Evolutionary conservation across 35 echinoderm and acorn worm species (phyloP).

Genomic region (Apostichopus parvimensis): DNA sequence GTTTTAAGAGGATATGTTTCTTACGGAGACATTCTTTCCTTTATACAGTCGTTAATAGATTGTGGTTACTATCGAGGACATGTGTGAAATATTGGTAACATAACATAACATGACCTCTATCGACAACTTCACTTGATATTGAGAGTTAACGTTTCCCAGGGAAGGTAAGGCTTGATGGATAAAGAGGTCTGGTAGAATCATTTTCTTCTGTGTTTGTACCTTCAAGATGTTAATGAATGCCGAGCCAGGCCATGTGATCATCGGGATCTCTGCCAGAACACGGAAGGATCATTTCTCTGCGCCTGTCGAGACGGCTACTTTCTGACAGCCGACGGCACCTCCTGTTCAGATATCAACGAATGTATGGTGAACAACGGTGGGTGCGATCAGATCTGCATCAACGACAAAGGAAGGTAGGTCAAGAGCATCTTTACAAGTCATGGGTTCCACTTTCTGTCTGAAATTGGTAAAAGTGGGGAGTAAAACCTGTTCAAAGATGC

Average conservation of each 20-base stretch:
- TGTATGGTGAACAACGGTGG: slow-evolving; percentile 86
- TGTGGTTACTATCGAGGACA: no score
- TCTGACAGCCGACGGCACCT: slow-evolving; percentile 73
- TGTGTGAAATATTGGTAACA: no score
- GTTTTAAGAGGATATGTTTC: no score
- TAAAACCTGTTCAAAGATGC: no score
- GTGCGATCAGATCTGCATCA: slow-evolving; percentile 94
- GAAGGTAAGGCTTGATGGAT: neutral
- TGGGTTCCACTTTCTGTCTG: no score
- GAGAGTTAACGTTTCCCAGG: neutral
- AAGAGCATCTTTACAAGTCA: no score
- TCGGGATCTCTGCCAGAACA: slow-evolving; percentile 83
- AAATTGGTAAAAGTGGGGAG: no score
- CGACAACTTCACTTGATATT: no score
- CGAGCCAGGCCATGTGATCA: slow-evolving; percentile 78
- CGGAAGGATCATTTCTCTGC: slow-evolving; percentile 79
- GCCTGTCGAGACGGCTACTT: slow-evolving; percentile 83
- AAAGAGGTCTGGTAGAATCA: neutral
- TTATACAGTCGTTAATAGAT: no score
- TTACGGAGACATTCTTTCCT: no score
- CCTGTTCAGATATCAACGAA: slow-evolving; percentile 96
- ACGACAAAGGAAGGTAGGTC: slow-evolving; percentile 86
- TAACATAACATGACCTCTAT: no score
- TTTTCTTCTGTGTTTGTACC: neutral
- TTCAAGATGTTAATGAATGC: slow-evolving; percentile 61